Percentiles rank a stretch among this genome's conserved stretches.
These are phyloP conservation scores for Thalassarche chlororhynchos DNA, from an alignment of 2,113 vertebrate genomes.

Conservation along the genomic window DNA sequence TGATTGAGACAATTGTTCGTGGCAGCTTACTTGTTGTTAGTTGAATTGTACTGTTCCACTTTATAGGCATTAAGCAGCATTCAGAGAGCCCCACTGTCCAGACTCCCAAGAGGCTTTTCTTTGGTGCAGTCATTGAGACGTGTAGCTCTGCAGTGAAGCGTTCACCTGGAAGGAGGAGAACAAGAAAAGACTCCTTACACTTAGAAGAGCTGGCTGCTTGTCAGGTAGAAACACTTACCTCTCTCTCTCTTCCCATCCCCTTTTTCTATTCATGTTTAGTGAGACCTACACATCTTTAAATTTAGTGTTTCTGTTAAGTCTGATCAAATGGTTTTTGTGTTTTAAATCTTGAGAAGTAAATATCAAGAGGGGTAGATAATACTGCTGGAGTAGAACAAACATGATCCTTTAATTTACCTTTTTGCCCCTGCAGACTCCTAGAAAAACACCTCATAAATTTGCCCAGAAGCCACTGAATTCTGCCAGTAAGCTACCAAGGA, in stretches of 20 bases:
- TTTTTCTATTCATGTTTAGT: neutral
- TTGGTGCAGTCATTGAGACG: conserved; percentile 79
- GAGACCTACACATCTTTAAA: neutral
- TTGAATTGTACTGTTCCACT: neutral
- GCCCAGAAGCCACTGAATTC: conserved; percentile 32
- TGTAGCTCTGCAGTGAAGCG: conserved; percentile 59
- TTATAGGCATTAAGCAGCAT: conserved; percentile 35
- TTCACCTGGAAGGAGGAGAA: conserved; percentile 12
- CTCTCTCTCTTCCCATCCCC: neutral
- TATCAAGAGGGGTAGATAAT: neutral
- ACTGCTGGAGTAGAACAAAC: neutral
- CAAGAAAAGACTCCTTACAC: conserved; percentile 47
- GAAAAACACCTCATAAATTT: conserved; percentile 62
- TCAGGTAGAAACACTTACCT: conserved; percentile 76
- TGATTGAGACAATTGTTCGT: neutral
- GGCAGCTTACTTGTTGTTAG: neutral
- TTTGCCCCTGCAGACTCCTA: conserved; percentile 69
- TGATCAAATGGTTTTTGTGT: neutral
- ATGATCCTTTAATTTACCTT: neutral
- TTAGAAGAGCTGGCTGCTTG: conserved; percentile 65
- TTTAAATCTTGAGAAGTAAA: neutral
- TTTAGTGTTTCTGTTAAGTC: neutral
- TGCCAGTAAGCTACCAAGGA: conserved; percentile 2
- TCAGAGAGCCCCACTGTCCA: conserved; percentile 56
- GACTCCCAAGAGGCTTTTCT: conserved; percentile 89